Evolutionary conservation across 1,140 invertebrate species (phyloP).

Genomic region (Araneus ventricosus): DNA sequence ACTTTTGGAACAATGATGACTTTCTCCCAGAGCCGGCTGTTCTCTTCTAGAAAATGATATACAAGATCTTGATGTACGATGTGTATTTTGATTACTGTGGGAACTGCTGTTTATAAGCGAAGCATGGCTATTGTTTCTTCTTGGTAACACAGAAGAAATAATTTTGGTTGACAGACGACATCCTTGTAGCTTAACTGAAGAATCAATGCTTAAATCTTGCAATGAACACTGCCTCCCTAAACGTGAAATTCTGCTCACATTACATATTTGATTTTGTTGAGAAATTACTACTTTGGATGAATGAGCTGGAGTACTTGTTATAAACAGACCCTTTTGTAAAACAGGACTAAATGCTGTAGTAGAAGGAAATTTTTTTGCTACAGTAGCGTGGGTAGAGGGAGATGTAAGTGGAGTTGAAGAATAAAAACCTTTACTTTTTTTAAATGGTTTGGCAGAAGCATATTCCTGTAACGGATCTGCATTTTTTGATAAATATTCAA

Average conservation of each 20-base stretch:
- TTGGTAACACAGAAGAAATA: neutral
- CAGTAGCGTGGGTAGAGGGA: neutral
- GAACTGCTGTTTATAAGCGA: neutral
- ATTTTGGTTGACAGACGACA: neutral
- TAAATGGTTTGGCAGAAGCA: neutral
- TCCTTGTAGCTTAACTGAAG: neutral
- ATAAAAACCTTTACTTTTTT: neutral
- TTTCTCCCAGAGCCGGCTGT: neutral
- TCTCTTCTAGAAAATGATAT: neutral
- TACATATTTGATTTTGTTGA: neutral
- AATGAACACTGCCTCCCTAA: neutral
- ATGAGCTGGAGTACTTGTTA: neutral
- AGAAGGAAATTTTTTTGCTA: neutral
- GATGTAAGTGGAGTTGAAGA: neutral
- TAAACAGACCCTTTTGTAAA: neutral
- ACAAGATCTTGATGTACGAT: neutral
- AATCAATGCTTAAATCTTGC: neutral
- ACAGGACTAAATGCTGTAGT: neutral
- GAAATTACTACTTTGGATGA: neutral
- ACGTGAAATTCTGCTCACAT: neutral
- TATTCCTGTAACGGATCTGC: neutral
- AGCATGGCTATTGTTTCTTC: neutral
- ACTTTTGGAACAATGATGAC: neutral
- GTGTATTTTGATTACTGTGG: neutral
- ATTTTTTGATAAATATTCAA: neutral